Evolutionary conservation across 1,140 invertebrate genomes (phyloP), one percentile per base, ranked within the genome.

Genomic region (Orchestia grillus): DNA sequence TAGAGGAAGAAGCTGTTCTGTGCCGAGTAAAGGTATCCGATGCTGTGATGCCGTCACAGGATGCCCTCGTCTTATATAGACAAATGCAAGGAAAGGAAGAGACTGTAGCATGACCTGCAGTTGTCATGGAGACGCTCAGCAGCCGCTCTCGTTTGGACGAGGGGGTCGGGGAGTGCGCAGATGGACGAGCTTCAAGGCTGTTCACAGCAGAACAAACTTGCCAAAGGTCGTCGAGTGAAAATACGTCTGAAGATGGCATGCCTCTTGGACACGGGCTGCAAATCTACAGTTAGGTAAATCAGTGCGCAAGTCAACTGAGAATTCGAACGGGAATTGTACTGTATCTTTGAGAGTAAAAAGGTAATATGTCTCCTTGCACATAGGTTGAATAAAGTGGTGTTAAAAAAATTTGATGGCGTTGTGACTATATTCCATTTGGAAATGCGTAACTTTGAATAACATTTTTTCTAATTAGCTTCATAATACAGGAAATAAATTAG

Each of bases 61-160:
- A 42, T 44, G 88, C 88, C 62, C 88, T 42, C 88, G 88, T 44
- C 88, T 90, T 90, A 42, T 90, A 90, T 90, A 90, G 41, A 42
- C n/a, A 90, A 90, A 43, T 90, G 88, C 41, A 90, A 90, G 88
- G 88, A 41, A 90, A 28, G 28, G 36, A 77, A 77, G 88, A 90
- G 43, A 44, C 43, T 42, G 43, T 44, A 36, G 8, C 88, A 90
- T 90, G 88, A 90, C 88, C 88, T 90, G 88, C 88, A 90, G 41
- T 90, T 90, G 88, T 90, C 88, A 90, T 90, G 43, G 88, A 42
- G 88, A 90, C 41, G 88, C n/a, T 90, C 88, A 42, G 88, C 42
- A 41, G 88, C 88, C 88, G 43, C 88, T 42, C 88, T 90, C 88
- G n/a, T 90, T 41, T 41, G 43, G 88, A 90, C 43, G 36, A 90